Evolutionary conservation across 2,113 vertebrate genomes (phyloP).

Genomic region (Carassius carassius): DNA sequence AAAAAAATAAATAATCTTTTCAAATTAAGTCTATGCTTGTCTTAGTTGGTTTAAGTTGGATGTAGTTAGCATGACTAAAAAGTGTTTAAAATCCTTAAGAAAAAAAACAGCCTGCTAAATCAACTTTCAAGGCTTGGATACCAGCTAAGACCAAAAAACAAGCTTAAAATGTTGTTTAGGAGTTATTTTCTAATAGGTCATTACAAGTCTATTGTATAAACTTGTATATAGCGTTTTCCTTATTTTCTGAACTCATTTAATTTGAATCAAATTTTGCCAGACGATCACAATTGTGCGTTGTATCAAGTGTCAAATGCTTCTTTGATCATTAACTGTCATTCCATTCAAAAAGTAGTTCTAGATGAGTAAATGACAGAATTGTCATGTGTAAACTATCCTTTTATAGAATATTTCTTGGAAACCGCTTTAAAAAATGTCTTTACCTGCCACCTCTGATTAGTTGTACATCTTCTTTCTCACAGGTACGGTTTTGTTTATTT

Average conservation of each 20-base stretch:
- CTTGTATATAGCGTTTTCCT: too few relatives aligned
- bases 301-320: not conserved
- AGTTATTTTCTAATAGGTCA: not conserved
- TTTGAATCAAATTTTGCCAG: not conserved
- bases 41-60: too few relatives aligned
- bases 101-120: not conserved
- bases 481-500: slow-evolving; percentile 98
- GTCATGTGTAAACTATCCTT: not conserved
- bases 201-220: too few relatives aligned
- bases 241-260: not conserved
- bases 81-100: not conserved
- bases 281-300: not conserved
- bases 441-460: not conserved
- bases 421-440: not conserved
- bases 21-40: not conserved
- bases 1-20: too few relatives aligned
- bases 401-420: not conserved
- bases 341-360: too few relatives aligned
- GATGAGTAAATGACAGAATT: not conserved
- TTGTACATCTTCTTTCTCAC: slow-evolving; percentile 17
- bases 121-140: not conserved
- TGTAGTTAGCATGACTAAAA: not conserved
- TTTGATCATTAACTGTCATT: too few relatives aligned
- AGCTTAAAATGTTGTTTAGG: too few relatives aligned
- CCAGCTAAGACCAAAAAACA: not conserved